phyloP scores from a whole-genome alignment of 2,797 vertebrate genomes.

The Enteromius trimaculatus region DNA sequence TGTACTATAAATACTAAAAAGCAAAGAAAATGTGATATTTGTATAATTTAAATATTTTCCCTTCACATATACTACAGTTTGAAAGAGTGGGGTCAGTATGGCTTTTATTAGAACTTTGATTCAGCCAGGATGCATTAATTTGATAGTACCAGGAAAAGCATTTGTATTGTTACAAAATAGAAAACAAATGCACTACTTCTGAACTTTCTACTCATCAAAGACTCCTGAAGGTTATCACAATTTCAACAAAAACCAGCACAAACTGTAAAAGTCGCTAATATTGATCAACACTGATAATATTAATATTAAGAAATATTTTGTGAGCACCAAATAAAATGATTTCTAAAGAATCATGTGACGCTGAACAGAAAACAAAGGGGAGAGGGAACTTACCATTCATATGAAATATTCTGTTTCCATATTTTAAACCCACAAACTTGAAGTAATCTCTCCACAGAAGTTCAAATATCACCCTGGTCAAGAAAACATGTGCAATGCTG shows the following conservation, averaged over 20 bases:
- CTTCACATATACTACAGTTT: neutral
- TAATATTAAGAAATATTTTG: neutral
- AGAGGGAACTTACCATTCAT: conserved; percentile 75
- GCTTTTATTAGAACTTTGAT: neutral
- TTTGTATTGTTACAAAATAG: neutral
- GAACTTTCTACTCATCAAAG: neutral
- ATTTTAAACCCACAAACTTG: conserved; percentile 82
- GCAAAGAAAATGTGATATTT: neutral
- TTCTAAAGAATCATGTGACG: neutral
- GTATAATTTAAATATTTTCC: neutral
- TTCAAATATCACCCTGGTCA: conserved; percentile 84
- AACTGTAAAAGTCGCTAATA: no score
- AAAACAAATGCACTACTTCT: no score
- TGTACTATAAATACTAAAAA: no score
- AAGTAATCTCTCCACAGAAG: conserved; percentile 88
- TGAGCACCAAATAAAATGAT: neutral
- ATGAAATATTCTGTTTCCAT: conserved; percentile 79
- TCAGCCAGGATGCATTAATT: neutral
- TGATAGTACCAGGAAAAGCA: neutral
- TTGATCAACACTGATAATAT: neutral
- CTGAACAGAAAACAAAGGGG: neutral
- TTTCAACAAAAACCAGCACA: neutral
- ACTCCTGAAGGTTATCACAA: no score
- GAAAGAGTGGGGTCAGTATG: neutral
- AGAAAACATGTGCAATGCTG: neutral